Evolutionary conservation across 2,888 invertebrate species (phyloP).

Genomic region (Julus scandinavius): DNA sequence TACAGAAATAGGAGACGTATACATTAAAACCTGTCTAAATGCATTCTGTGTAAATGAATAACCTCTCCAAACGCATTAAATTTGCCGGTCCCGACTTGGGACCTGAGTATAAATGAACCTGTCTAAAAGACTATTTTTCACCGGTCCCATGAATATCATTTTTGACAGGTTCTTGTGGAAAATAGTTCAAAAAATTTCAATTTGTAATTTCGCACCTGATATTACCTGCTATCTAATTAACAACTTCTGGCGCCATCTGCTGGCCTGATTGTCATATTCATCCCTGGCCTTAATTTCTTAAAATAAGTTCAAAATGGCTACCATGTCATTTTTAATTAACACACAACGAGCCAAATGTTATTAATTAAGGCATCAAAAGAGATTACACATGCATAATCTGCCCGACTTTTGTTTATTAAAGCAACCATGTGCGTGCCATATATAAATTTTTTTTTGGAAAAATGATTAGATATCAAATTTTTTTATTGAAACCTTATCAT

Average conservation of each 20-base stretch:
- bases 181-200: too few species aligned
- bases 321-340: background rate
- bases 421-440: background rate
- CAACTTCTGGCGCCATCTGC: background rate
- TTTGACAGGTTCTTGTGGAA: too few species aligned
- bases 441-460: background rate
- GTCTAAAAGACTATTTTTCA: too few species aligned
- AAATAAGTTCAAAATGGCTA: background rate
- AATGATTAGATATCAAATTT: background rate
- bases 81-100: too few species aligned
- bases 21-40: too few species aligned
- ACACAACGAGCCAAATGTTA: background rate
- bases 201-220: too few species aligned
- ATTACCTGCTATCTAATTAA: too few species aligned
- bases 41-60: too few species aligned
- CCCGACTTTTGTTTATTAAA: background rate
- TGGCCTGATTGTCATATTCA: background rate
- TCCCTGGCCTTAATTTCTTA: slow-evolving; percentile 17
- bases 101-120: too few species aligned
- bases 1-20: too few species aligned
- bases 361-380: background rate
- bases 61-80: too few species aligned
- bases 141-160: too few species aligned
- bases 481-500: background rate
- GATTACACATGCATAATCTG: background rate